Percentiles rank a stretch among this genome's conserved stretches.
Evolutionary conservation across 2,113 vertebrate species (phyloP).

Genomic region (Poeciliopsis occidentalis): DNA sequence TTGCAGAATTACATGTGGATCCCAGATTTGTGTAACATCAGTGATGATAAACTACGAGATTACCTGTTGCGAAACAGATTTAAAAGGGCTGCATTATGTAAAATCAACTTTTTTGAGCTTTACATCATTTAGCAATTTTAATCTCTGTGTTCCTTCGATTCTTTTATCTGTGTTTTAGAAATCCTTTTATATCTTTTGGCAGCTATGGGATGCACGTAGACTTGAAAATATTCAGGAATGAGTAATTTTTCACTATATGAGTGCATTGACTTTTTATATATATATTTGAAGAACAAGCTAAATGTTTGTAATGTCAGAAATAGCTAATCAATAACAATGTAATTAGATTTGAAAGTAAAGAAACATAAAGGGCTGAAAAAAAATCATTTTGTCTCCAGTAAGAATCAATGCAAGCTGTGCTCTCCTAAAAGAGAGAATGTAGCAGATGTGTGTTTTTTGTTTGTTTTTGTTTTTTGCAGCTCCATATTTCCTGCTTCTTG

Average conservation of each 20-base stretch:
- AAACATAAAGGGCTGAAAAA: conserved; percentile 53
- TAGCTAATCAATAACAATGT: conserved; percentile 14
- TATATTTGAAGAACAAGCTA: conserved; percentile 8
- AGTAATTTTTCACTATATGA: neutral
- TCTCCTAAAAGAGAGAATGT: conserved; percentile 3
- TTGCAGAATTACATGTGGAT: neutral
- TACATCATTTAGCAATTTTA: too few relatives aligned
- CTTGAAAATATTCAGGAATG: too few relatives aligned
- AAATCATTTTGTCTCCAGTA: conserved; percentile 30
- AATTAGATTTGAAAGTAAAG: conserved; percentile 43
- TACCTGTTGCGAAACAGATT: neutral
- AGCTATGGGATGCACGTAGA: too few relatives aligned
- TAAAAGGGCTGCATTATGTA: too few relatives aligned
- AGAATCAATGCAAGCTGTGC: conserved; percentile 45
- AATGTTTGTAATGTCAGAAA: conserved; percentile 33
- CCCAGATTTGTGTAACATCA: neutral
- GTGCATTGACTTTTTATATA: neutral
- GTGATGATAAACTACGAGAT: neutral
- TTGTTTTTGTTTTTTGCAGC: too few relatives aligned
- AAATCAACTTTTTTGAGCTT: too few relatives aligned
- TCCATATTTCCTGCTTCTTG: too few relatives aligned
- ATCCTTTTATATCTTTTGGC: too few relatives aligned
- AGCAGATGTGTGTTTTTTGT: conserved; percentile 5
- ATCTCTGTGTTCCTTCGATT: too few relatives aligned
- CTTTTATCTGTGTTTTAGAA: too few relatives aligned